Conservation (phyloP, 2,113 vertebrate genomes). For the Glaucomys volans region DNA sequence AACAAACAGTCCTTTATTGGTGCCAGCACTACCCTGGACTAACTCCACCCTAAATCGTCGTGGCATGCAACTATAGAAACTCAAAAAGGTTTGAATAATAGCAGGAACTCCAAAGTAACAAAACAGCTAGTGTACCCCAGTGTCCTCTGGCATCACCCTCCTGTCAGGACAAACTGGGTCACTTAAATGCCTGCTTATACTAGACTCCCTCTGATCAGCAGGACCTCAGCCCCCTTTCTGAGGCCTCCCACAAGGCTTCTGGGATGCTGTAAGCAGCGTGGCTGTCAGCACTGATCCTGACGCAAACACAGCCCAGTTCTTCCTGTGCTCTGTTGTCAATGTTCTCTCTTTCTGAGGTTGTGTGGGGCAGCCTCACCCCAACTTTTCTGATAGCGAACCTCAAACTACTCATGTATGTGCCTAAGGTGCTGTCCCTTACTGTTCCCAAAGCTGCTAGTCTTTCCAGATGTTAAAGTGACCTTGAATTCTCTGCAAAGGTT, state of each 20-base stretch:
- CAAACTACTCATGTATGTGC: not conserved
- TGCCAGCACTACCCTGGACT: constrained; percentile 53
- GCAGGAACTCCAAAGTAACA: constrained; percentile 75
- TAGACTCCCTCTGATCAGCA: not conserved
- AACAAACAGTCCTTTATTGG: constrained; percentile 69
- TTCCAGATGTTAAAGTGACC: not conserved
- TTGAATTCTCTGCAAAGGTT: constrained; percentile 3
- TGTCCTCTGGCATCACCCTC: constrained; percentile 67
- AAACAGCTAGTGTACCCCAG: constrained; percentile 60
- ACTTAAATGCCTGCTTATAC: constrained; percentile 23
- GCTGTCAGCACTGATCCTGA: not conserved
- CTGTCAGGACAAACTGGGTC: constrained; percentile 72
- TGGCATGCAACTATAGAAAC: constrained; percentile 68
- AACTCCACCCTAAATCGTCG: constrained; percentile 64
- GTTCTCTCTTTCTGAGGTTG: not conserved
- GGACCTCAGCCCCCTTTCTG: not conserved
- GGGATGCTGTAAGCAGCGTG: not conserved
- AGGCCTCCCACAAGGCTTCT: not conserved
- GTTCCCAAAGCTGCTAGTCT: not conserved
- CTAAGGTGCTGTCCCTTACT: not conserved
- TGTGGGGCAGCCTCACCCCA: not conserved
- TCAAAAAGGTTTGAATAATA: constrained; percentile 70
- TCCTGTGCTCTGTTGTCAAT: not conserved
- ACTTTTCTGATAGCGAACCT: not conserved
- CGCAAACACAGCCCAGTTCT: not conserved